Percentiles rank a stretch among this genome's conserved stretches.
Conservation (phyloP, 2,888 invertebrate species). For the Ornithoptera priamus region DNA sequence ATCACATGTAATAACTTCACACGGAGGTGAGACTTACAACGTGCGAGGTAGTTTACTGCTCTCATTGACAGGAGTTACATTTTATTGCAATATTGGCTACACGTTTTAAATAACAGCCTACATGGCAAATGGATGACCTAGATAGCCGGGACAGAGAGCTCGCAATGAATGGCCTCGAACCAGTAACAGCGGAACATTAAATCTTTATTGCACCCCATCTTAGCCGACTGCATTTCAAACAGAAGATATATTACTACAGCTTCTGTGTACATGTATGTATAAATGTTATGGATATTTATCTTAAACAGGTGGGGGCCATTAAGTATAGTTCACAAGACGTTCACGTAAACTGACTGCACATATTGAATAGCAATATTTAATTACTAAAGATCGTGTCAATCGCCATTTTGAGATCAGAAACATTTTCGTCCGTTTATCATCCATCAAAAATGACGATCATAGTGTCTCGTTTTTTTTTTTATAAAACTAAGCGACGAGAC, state of each 20-base stretch:
- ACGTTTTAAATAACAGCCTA: constrained; percentile 23
- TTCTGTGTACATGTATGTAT: neutral
- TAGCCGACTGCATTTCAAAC: neutral
- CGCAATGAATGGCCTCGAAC: constrained; percentile 11
- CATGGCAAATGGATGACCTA: constrained; percentile 26
- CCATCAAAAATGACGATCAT: no score
- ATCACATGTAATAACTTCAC: no score
- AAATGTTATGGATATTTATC: no score
- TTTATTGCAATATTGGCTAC: constrained; percentile 25
- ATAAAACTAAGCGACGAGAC: no score
- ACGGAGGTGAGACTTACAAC: neutral
- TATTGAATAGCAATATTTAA: no score
- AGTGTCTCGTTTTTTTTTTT: no score
- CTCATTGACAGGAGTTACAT: constrained; percentile 20
- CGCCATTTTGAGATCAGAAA: no score
- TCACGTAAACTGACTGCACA: no score
- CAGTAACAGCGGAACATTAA: constrained; percentile 5
- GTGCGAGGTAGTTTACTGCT: constrained; percentile 6
- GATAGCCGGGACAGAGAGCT: constrained; percentile 18
- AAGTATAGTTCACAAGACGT: no score
- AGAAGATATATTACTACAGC: neutral
- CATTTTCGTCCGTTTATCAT: no score
- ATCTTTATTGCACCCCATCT: constrained; percentile 12
- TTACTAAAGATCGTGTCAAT: no score
- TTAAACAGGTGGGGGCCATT: no score